Percentiles rank a stretch among this genome's conserved stretches.
Evolutionary conservation across 2,113 vertebrate genomes (phyloP).

Genomic region (Aramus guarauna): DNA sequence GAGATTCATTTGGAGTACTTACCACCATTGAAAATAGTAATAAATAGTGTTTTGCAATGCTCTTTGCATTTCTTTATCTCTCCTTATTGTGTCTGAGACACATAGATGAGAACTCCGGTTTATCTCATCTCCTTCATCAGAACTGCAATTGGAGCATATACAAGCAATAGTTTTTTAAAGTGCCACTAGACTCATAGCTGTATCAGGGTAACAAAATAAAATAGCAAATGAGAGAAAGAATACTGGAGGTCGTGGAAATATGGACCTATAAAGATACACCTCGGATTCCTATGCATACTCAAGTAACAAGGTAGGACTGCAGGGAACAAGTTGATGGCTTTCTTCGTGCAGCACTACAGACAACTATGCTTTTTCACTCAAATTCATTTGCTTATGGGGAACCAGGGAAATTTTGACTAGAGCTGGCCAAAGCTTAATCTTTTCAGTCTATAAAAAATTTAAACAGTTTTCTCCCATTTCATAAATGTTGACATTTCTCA

Average conservation of each 20-base stretch:
- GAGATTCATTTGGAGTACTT: neutral
- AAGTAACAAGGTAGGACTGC: conserved; percentile 21
- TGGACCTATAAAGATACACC: neutral
- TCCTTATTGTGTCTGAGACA: neutral
- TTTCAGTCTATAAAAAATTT: conserved; percentile 54
- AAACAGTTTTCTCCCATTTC: conserved; percentile 36
- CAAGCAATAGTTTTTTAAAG: neutral
- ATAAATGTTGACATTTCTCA: conserved; percentile 8
- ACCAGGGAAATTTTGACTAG: conserved; percentile 36
- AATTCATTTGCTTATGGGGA: conserved; percentile 41
- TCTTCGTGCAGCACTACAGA: neutral
- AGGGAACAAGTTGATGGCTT: conserved; percentile 3
- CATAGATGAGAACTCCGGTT: neutral
- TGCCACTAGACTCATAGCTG: neutral
- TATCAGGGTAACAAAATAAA: conserved; percentile 35
- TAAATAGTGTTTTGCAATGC: neutral
- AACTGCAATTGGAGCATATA: neutral
- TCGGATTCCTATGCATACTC: neutral
- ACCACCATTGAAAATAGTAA: neutral
- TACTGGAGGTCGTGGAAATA: neutral
- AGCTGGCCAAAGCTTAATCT: conserved; percentile 19
- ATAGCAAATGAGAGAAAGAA: neutral
- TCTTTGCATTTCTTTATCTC: conserved; percentile 2
- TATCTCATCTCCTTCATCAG: conserved; percentile 4
- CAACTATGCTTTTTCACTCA: neutral